Conservation (phyloP, 2,113 vertebrate species). For the Leptobrachium ailaonicum region DNA sequence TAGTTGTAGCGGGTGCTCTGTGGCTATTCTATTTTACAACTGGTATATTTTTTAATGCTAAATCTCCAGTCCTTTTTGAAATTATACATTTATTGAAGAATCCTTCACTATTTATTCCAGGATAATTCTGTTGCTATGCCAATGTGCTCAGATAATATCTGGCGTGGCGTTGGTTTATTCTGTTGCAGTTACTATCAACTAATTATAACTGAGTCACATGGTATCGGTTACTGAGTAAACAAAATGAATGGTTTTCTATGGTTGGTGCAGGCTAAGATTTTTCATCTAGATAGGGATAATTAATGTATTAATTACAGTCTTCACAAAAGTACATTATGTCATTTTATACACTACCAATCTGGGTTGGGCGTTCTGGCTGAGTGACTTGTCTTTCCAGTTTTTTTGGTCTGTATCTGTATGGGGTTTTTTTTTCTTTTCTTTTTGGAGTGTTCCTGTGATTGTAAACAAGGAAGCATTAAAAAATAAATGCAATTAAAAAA, state of each 20-base stretch:
- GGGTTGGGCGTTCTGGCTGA: constrained; percentile 5
- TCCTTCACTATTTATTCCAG: background rate
- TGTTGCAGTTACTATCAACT: constrained; percentile 39
- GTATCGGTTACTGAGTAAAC: constrained; percentile 39
- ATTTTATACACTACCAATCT: background rate
- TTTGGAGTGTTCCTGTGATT: background rate
- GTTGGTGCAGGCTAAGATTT: constrained; percentile 43
- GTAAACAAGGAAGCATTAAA: background rate
- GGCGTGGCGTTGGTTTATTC: constrained; percentile 24
- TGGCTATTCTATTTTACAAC: too few species aligned
- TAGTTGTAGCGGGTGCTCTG: too few species aligned
- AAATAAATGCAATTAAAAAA: too few species aligned
- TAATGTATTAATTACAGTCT: constrained; percentile 56
- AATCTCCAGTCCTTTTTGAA: too few species aligned
- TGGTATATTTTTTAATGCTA: too few species aligned
- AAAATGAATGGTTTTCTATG: constrained; percentile 52
- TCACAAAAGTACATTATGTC: constrained; percentile 47
- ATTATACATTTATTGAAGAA: too few species aligned
- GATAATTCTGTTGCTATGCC: constrained; percentile 4
- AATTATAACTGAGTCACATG: constrained; percentile 48
- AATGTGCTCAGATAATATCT: background rate
- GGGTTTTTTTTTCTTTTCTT: constrained; percentile 12
- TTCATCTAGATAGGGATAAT: constrained; percentile 52
- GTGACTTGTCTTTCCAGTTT: constrained; percentile 47
- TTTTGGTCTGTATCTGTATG: constrained; percentile 42